Evolutionary conservation across 2,797 vertebrate species (phyloP).

Genomic region (Enteromius mattozi): DNA sequence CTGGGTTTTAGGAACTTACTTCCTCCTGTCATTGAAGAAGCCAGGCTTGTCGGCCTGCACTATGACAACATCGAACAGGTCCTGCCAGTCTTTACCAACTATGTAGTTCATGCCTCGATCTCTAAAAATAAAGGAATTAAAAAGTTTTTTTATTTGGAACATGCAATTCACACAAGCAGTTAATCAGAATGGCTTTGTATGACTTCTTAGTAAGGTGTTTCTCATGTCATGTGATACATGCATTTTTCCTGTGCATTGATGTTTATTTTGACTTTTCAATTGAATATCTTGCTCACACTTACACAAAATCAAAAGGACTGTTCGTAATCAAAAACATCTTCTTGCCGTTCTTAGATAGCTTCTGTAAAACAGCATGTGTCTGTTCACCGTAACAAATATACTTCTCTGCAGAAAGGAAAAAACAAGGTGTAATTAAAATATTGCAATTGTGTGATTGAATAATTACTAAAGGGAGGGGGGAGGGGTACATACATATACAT

Average conservation of each 20-base stretch:
- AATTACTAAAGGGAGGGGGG: background rate
- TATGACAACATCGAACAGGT: slow-evolving; percentile 96
- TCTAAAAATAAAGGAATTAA: slow-evolving; percentile 69
- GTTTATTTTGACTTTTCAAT: background rate
- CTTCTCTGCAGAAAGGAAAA: slow-evolving; percentile 79
- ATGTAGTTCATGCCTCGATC: slow-evolving; percentile 96
- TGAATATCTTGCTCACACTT: slow-evolving; percentile 68
- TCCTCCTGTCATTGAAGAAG: slow-evolving; percentile 96
- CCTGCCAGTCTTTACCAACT: slow-evolving; percentile 95
- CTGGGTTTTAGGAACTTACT: slow-evolving; percentile 76
- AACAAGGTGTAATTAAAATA: background rate
- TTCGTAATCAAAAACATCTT: slow-evolving; percentile 99
- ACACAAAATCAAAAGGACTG: slow-evolving; percentile 98
- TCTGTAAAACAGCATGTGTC: slow-evolving; percentile 92
- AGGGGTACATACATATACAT: background rate
- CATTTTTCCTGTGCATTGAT: background rate
- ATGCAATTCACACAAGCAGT: background rate
- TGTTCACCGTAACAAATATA: slow-evolving; percentile 96
- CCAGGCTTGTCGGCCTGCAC: slow-evolving; percentile 97
- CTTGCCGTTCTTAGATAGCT: slow-evolving; percentile 91
- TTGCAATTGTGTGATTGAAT: background rate
- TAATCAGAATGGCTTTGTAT: background rate
- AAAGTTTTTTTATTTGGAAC: background rate
- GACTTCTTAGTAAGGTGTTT: background rate
- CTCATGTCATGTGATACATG: background rate